Conservation (phyloP, 2,797 vertebrate species). For the Oophaga sylvatica region DNA sequence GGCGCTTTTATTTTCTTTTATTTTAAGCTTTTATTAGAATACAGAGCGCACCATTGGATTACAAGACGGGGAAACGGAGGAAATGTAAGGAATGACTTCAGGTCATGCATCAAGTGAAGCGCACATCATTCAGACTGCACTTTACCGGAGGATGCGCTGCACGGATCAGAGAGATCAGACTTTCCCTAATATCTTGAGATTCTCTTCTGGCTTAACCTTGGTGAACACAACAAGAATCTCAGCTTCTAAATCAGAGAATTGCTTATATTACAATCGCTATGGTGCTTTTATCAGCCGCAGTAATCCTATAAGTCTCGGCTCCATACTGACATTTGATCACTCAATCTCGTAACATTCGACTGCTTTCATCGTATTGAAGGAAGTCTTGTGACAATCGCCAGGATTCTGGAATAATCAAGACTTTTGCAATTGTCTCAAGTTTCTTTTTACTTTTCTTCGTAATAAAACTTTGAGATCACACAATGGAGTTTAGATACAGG, state of each 20-base stretch:
- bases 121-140: not conserved
- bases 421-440: too few species aligned
- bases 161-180: not conserved
- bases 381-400: too few species aligned
- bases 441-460: too few species aligned
- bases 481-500: too few species aligned
- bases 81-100: not conserved
- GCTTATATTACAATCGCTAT: not conserved
- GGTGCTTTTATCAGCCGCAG: too few species aligned
- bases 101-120: not conserved
- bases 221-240: not conserved
- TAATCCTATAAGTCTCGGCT: not conserved
- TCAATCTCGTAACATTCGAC: too few species aligned
- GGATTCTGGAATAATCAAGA: too few species aligned
- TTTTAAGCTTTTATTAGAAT: not conserved
- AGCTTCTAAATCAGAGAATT: not conserved
- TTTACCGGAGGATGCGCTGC: not conserved
- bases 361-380: too few species aligned
- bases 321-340: too few species aligned
- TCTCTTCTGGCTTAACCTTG: not conserved
- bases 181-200: not conserved
- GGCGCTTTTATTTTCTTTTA: conserved; percentile 1
- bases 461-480: too few species aligned
- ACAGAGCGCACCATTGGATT: not conserved
- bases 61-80: not conserved